Base-by-base conservation (phyloP, 1,140 invertebrate genomes). In the Bombus affinis region DNA sequence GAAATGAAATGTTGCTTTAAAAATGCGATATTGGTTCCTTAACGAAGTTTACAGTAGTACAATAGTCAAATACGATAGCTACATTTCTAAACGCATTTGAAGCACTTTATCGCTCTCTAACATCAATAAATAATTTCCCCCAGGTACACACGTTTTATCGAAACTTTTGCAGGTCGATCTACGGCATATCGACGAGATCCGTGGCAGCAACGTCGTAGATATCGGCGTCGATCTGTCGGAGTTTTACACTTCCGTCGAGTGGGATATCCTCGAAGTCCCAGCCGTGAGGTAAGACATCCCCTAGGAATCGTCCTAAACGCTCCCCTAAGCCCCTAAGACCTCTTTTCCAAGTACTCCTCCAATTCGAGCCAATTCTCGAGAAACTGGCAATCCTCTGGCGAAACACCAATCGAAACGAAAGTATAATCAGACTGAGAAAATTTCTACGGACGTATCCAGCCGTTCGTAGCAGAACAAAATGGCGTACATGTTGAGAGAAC, bases 211-310 rank as follows among this genome's bases (percentile, higher is more conserved):
- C 92, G 96, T 98, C 81, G 98, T 98, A 35, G 97, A 98, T 73
- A 97, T 98, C 89, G 98, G 98, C 78, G 98, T 99, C 65, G 98
- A 99, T 96, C 96, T 99, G 89, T 98, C 97, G 71, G 98, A 99
- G 95, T 99, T 99, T 96, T 99, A 99, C 95, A 98, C 98, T 92
- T 99, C 98, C 83, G 99, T 99, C 35, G 99, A 99, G 95, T 99
- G 99, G 99, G 99, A 99, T 95, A 98, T 99, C 92, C 96, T 99
- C 83, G 98, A 98, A 95, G 99, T 99, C 90, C 98, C 99, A 53
- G 98, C 98, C 90, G 97, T 98, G 83, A 97, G 98, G 98, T 98
- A 94, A 96, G 76, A 22, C 15, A n/a, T 73, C 25, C 25, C 35
- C 42, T 6, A 28, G 22, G 32, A 59, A 59, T 37, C 22, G 2